These are phyloP conservation scores for Halisarca cf. caerulea DNA, from an alignment of 37 sponge, comb jelly and placozoan genomes.

Conservation along the genomic window DNA sequence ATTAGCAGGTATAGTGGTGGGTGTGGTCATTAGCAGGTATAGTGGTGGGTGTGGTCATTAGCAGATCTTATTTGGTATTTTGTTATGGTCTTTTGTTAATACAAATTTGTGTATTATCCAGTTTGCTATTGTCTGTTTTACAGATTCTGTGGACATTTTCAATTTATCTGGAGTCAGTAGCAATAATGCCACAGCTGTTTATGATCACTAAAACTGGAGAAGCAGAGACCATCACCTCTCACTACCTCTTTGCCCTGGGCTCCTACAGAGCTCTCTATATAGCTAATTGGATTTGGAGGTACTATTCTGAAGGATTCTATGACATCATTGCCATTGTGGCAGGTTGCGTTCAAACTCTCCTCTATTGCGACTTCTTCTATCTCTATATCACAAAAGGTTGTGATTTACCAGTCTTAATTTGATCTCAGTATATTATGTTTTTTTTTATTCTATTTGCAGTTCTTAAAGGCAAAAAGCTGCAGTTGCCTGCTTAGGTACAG, in stretches of 20 bases:
- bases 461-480: constrained; percentile 85
- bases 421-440: neutral
- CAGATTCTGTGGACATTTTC: constrained; percentile 99
- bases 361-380: constrained; percentile 99
- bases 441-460: constrained; percentile 49
- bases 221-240: constrained; percentile 98
- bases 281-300: constrained; percentile 95
- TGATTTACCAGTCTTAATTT: neutral
- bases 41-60: too few species aligned
- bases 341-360: constrained; percentile 95
- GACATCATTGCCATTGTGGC: constrained; percentile 96
- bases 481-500: constrained; percentile 60
- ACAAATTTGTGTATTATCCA: too few species aligned
- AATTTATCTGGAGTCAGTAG: constrained; percentile 97
- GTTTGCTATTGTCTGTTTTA: too few species aligned
- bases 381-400: constrained; percentile 99
- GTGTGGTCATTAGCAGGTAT: too few species aligned
- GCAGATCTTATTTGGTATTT: too few species aligned
- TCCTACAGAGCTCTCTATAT: constrained; percentile 94
- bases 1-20: too few species aligned
- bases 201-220: constrained; percentile 99
- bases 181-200: constrained; percentile 98
- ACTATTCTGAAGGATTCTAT: constrained; percentile 92
- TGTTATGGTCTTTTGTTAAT: too few species aligned
- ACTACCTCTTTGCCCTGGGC: constrained; percentile 98